These are phyloP conservation scores for Rambutsinella grinnellia DNA, from an alignment of 2,888 invertebrate genomes.

Conservation along the genomic window DNA sequence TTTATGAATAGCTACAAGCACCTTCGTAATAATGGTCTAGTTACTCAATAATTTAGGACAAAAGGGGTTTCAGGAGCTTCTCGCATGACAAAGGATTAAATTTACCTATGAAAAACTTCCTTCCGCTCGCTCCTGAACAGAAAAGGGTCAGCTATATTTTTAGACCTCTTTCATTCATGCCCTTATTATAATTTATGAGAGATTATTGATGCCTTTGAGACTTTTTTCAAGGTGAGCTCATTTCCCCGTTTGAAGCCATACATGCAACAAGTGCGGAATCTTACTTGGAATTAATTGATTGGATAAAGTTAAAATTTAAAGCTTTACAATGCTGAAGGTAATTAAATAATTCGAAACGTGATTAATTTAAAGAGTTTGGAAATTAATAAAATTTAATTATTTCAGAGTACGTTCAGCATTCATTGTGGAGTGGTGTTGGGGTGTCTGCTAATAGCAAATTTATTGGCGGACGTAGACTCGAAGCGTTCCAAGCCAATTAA, in stretches of 20 bases:
- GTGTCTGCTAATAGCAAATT: not conserved
- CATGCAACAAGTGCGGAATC: not conserved
- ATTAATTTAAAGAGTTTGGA: not conserved
- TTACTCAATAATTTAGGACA: too few relatives aligned
- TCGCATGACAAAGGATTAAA: too few relatives aligned
- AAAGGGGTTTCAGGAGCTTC: too few relatives aligned
- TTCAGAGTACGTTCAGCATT: slow-evolving; percentile 21
- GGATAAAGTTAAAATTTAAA: not conserved
- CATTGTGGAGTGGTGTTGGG: not conserved
- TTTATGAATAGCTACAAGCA: too few relatives aligned
- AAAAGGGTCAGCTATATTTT: too few relatives aligned
- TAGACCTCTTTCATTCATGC: too few relatives aligned
- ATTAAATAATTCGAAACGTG: not conserved
- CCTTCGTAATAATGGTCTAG: too few relatives aligned
- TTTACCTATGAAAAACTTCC: too few relatives aligned
- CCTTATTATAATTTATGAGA: too few relatives aligned
- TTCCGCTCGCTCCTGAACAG: too few relatives aligned
- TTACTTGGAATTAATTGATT: not conserved
- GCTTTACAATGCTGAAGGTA: slow-evolving; percentile 10
- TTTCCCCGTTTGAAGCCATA: not conserved
- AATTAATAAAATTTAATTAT: not conserved
- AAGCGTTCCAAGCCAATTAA: slow-evolving; percentile 17
- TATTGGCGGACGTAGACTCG: slow-evolving; percentile 8
- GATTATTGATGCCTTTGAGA: too few relatives aligned
- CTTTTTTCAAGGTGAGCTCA: slow-evolving; percentile 9